Evolutionary conservation across 2,113 vertebrate species (phyloP).

Genomic region (Carassius carassius): DNA sequence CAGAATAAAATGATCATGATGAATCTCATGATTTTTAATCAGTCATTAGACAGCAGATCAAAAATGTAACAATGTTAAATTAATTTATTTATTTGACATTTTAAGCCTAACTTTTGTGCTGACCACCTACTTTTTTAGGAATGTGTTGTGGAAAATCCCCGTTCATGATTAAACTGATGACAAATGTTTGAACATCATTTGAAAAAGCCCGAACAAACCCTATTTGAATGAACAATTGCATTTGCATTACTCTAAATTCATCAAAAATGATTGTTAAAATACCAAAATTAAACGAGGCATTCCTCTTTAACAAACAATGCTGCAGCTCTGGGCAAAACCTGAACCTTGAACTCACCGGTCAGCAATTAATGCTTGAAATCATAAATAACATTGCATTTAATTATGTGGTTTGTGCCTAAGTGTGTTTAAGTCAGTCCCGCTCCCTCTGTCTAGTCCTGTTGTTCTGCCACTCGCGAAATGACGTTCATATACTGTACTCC

Average conservation of each 20-base stretch:
- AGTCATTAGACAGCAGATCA: neutral
- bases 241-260: neutral
- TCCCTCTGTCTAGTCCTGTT: neutral
- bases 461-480: slow-evolving; percentile 31
- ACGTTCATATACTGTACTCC: slow-evolving; percentile 64
- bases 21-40: neutral
- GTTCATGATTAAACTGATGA: neutral
- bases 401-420: slow-evolving; percentile 32
- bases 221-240: neutral
- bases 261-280: neutral
- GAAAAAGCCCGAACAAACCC: neutral
- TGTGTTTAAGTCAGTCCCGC: slow-evolving; percentile 29
- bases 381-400: slow-evolving; percentile 45
- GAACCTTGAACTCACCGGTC: slow-evolving; percentile 10
- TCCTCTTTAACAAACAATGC: neutral
- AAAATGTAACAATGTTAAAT: neutral
- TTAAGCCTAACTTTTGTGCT: no score
- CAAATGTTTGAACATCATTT: neutral
- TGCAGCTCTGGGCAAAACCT: neutral
- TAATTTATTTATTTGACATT: no score
- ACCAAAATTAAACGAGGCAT: neutral
- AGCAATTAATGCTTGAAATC: slow-evolving; percentile 36
- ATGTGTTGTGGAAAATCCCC: neutral
- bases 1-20: neutral
- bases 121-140: neutral